Conservation (phyloP, 2,888 invertebrate species). For the Pristionchus mayeri region DNA sequence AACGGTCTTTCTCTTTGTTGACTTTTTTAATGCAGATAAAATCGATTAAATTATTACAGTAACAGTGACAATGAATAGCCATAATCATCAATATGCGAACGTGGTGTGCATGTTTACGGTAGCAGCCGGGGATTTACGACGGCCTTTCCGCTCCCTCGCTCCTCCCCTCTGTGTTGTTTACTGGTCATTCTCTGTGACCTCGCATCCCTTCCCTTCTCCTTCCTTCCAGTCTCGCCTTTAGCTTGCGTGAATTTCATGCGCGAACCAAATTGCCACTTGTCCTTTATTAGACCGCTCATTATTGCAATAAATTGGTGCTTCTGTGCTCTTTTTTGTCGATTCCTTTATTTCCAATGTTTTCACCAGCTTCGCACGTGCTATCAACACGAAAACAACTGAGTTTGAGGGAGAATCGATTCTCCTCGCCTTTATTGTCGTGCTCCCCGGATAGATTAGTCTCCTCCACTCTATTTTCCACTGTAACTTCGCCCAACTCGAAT, state of each 20-base stretch:
- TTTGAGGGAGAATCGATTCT: background rate
- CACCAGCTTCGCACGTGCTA: background rate
- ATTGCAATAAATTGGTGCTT: too few relatives aligned
- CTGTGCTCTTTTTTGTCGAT: background rate
- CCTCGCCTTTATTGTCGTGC: slow-evolving; percentile 2
- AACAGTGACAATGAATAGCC: too few relatives aligned
- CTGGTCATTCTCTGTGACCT: slow-evolving; percentile 37
- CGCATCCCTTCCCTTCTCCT: background rate
- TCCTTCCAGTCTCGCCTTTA: too few relatives aligned
- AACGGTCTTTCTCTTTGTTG: background rate
- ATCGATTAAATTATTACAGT: too few relatives aligned
- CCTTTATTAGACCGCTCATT: background rate
- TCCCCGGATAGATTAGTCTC: background rate
- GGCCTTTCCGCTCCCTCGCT: background rate
- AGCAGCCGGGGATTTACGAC: background rate
- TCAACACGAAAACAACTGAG: slow-evolving; percentile 4
- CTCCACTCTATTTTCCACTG: background rate
- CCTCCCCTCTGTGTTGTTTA: slow-evolving; percentile 31
- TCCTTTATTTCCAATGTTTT: background rate
- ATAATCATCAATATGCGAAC: background rate
- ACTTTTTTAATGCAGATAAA: background rate
- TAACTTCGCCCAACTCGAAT: background rate
- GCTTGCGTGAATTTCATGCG: too few relatives aligned
- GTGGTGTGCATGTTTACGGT: background rate
- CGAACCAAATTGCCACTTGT: too few relatives aligned